Conservation (phyloP, 2,113 vertebrate species). For the Suricata suricatta region DNA sequence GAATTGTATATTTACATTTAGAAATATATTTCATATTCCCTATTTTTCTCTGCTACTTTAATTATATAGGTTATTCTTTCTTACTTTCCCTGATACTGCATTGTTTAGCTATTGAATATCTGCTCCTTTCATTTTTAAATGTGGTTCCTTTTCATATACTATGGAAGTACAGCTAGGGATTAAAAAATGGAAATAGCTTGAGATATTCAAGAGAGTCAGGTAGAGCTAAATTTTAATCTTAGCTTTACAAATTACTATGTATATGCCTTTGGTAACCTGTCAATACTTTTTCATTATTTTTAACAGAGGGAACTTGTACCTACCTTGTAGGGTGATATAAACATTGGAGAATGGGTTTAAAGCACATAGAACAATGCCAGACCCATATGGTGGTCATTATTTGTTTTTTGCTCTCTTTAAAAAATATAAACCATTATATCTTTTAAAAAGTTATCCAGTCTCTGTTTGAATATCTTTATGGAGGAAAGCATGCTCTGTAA, state of each 20-base stretch:
- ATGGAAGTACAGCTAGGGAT: not conserved
- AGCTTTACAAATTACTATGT: not conserved
- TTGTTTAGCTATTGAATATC: not conserved
- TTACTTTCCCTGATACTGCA: not conserved
- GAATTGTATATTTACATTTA: not conserved
- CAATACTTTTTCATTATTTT: not conserved
- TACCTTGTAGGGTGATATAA: not conserved
- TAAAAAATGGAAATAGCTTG: not conserved
- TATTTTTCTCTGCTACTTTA: not conserved
- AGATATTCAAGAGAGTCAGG: not conserved
- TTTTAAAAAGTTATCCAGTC: not conserved
- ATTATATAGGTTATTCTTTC: not conserved
- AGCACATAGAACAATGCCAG: not conserved
- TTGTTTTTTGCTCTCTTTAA: not conserved
- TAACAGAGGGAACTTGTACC: not conserved
- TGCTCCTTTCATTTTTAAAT: not conserved
- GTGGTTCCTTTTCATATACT: not conserved
- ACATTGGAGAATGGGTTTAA: conserved; percentile 24
- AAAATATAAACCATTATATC: not conserved
- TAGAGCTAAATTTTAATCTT: conserved; percentile 1
- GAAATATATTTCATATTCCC: not conserved
- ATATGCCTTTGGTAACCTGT: not conserved
- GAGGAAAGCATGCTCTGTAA: not conserved
- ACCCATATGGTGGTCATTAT: not conserved
- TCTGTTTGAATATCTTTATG: not conserved